phyloP scores from a whole-genome alignment of 2,797 vertebrate species.

The Staurois parvus region DNA sequence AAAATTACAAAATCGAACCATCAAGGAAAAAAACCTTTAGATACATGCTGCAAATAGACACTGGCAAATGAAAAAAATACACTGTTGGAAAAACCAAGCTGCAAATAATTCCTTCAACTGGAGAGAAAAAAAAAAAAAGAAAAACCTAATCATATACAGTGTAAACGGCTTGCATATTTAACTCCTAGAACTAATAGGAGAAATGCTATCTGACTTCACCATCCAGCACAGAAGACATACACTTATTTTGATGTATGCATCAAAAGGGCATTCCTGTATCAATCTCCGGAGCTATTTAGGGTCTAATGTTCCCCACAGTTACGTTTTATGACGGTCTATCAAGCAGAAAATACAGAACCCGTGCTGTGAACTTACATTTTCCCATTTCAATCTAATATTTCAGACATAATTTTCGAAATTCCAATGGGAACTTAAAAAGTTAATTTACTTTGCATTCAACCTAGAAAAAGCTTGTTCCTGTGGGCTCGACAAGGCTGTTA shows the following conservation, averaged over 20 bases:
- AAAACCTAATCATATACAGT: slow-evolving; percentile 9
- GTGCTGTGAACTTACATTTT: slow-evolving; percentile 71
- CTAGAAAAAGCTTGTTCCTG: slow-evolving; percentile 74
- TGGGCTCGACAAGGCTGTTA: slow-evolving; percentile 77
- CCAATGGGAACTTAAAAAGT: slow-evolving; percentile 76
- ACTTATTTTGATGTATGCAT: slow-evolving; percentile 60
- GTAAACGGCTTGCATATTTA: slow-evolving; percentile 47
- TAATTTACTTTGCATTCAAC: slow-evolving; percentile 80
- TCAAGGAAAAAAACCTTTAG: too few relatives aligned
- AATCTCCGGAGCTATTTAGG: slow-evolving; percentile 57
- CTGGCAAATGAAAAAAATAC: neutral
- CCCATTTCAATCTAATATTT: slow-evolving; percentile 74
- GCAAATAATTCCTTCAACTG: neutral
- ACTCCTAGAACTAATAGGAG: slow-evolving; percentile 46
- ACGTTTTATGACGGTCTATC: slow-evolving; percentile 66
- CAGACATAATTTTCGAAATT: slow-evolving; percentile 75
- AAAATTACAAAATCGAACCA: too few relatives aligned
- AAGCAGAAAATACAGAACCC: slow-evolving; percentile 71
- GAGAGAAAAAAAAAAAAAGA: neutral
- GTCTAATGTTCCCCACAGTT: slow-evolving; percentile 61
- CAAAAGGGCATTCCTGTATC: slow-evolving; percentile 55
- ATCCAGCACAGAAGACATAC: slow-evolving; percentile 29
- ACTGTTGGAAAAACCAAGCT: neutral
- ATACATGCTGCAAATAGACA: neutral
- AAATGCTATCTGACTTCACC: slow-evolving; percentile 34